Conservation (phyloP, 2,797 vertebrate species). For the Anas georgica region DNA sequence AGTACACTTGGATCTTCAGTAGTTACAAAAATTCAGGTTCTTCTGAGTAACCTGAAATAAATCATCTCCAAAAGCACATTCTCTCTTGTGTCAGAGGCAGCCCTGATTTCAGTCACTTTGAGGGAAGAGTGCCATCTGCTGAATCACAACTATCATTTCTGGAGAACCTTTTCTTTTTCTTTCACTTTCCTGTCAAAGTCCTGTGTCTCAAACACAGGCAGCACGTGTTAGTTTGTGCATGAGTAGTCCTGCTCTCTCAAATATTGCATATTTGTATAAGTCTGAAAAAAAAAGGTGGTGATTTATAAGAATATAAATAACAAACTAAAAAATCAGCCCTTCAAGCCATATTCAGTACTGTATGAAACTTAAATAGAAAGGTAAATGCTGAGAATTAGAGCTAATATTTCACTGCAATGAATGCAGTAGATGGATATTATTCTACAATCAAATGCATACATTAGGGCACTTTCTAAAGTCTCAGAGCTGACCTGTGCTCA, state of each 20-base stretch:
- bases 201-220: neutral
- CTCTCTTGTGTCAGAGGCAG: neutral
- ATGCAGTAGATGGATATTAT: neutral
- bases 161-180: neutral
- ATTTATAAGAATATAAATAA: neutral
- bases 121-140: slow-evolving; percentile 71
- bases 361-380: neutral
- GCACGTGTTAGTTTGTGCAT: neutral
- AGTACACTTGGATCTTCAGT: neutral
- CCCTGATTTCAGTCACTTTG: neutral
- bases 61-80: neutral
- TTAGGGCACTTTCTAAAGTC: neutral
- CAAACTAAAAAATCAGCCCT: neutral
- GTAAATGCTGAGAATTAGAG: neutral
- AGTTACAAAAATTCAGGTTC: neutral
- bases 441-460: neutral
- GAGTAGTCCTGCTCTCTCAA: neutral
- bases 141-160: slow-evolving; percentile 27
- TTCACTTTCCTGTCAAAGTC: neutral
- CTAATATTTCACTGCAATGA: neutral
- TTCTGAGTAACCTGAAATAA: neutral
- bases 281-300: neutral
- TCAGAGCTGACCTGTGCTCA: neutral
- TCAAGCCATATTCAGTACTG: neutral
- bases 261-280: neutral